Evolutionary conservation across 2,797 vertebrate species (phyloP).

Genomic region (Pseudotriccus pelzelni): DNA sequence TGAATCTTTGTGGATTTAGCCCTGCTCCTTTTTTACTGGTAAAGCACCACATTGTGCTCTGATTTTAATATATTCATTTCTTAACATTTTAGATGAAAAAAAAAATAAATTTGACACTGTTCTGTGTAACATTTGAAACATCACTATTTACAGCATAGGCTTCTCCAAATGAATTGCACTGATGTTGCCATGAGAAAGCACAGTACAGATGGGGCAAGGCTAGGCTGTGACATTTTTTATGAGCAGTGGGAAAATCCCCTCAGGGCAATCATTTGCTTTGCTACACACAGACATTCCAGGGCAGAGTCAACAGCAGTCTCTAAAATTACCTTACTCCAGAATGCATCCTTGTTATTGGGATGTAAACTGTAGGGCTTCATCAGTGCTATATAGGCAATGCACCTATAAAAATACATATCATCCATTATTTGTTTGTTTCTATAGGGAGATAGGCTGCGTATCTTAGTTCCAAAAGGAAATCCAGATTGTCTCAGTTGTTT

Average conservation of each 20-base stretch:
- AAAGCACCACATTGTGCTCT: not conserved
- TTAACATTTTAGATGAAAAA: constrained; percentile 12
- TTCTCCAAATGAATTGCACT: constrained; percentile 33
- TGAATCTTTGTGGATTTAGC: not conserved
- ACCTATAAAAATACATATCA: not conserved
- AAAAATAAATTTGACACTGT: not conserved
- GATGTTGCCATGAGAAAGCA: constrained; percentile 45
- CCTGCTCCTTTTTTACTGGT: not conserved
- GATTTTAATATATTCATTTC: constrained; percentile 17
- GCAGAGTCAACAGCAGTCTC: constrained; percentile 44
- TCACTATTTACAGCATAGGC: constrained; percentile 23
- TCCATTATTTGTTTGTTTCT: not conserved
- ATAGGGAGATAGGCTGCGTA: not conserved
- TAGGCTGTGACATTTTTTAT: constrained; percentile 66
- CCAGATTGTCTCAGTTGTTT: not conserved
- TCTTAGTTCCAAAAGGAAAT: not conserved
- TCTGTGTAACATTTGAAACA: constrained; percentile 16
- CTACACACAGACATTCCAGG: constrained; percentile 53
- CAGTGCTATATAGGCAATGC: not conserved
- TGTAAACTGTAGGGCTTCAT: not conserved
- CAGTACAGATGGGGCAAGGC: constrained; percentile 63
- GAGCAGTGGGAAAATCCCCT: constrained; percentile 71
- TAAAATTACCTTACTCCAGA: constrained; percentile 24
- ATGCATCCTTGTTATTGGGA: not conserved
- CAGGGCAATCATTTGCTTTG: constrained; percentile 69